These are phyloP conservation scores for Halichoerus grypus DNA, from an alignment of 2,113 vertebrate species.

Conservation along the genomic window DNA sequence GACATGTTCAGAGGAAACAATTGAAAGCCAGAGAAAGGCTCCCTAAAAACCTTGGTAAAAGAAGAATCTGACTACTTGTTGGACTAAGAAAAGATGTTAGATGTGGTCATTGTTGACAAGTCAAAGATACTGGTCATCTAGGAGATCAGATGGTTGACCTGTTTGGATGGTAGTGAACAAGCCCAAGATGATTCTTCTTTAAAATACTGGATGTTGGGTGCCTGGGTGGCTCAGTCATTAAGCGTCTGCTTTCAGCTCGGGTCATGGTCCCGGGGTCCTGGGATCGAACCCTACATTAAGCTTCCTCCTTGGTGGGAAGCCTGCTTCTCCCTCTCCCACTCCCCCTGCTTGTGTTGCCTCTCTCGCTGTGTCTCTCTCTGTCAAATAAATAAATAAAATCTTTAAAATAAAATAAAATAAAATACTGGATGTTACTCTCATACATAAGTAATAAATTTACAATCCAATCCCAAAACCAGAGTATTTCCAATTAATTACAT, in stretches of 20 bases:
- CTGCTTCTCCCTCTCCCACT: too few species aligned
- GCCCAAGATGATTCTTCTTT: background rate
- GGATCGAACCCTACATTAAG: too few species aligned
- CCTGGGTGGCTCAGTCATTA: too few species aligned
- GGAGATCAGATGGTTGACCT: background rate
- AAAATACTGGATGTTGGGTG: background rate
- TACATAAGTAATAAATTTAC: background rate
- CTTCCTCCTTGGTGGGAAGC: too few species aligned
- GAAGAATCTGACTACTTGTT: background rate
- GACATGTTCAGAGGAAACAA: background rate
- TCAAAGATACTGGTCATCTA: too few species aligned
- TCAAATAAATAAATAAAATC: too few species aligned
- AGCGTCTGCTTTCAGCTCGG: too few species aligned
- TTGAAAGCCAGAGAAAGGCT: background rate
- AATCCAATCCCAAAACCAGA: background rate
- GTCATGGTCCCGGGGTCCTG: too few species aligned
- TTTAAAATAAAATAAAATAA: too few species aligned
- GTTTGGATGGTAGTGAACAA: background rate
- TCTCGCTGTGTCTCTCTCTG: too few species aligned
- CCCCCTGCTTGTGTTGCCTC: too few species aligned
- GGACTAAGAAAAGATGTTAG: background rate
- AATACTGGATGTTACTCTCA: background rate
- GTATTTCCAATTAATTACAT: background rate
- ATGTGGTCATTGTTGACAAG: background rate
- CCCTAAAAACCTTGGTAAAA: background rate